These are phyloP conservation scores for Botia almorhae DNA, from an alignment of 2,797 vertebrate species.

Conservation along the genomic window DNA sequence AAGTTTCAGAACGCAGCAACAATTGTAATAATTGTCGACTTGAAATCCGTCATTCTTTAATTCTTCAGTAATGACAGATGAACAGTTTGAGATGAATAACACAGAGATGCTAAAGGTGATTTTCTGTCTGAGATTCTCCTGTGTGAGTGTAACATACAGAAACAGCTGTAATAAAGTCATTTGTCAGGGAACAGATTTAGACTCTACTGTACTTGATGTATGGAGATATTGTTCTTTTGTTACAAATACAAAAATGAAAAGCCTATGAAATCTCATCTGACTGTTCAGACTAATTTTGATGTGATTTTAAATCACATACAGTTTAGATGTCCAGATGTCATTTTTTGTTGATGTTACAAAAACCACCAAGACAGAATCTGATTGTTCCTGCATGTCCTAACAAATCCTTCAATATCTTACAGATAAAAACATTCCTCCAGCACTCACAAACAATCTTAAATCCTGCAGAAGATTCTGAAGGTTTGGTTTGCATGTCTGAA, in stretches of 20 bases:
- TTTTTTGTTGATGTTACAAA: no score
- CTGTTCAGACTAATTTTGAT: no score
- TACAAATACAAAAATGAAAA: no score
- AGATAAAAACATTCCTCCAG: no score
- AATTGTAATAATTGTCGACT: constrained; percentile 41
- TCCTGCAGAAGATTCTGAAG: not conserved
- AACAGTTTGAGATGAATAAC: not conserved
- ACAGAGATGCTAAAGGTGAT: not conserved
- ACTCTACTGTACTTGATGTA: no score
- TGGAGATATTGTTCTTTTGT: no score
- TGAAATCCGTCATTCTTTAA: constrained; percentile 13
- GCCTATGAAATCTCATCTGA: no score
- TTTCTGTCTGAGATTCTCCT: not conserved
- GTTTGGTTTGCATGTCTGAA: constrained; percentile 15
- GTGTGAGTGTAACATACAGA: not conserved
- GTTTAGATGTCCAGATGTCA: no score
- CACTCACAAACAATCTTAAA: not conserved
- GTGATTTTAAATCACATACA: no score
- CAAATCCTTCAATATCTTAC: not conserved
- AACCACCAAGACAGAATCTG: no score
- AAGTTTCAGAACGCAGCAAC: constrained; percentile 29
- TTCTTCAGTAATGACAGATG: constrained; percentile 9
- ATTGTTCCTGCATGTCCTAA: not conserved
- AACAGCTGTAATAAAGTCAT: no score
- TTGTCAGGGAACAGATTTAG: no score